Evolutionary conservation across 2,113 vertebrate species (phyloP).

Genomic region (Chloebia gouldiae): DNA sequence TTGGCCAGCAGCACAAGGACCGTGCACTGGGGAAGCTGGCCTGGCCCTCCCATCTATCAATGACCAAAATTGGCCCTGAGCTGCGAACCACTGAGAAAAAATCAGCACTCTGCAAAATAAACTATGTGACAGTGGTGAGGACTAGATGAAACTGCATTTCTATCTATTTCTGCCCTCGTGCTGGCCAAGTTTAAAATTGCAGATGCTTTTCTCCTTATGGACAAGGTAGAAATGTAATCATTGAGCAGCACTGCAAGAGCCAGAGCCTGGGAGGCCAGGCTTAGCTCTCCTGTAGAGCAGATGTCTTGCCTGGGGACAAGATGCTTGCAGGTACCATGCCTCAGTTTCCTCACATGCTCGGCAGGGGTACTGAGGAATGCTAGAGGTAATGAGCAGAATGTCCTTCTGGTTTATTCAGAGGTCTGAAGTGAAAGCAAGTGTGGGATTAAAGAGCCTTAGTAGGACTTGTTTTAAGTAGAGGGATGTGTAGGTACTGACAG

Average conservation of each 20-base stretch:
- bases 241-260: background rate
- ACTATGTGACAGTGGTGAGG: slow-evolving; percentile 2
- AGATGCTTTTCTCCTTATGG: slow-evolving; percentile 21
- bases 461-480: background rate
- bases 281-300: background rate
- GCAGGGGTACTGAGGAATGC: background rate
- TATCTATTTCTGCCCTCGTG: slow-evolving; percentile 15
- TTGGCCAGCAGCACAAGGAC: slow-evolving; percentile 33
- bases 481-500: background rate
- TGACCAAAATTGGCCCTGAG: slow-evolving; percentile 67
- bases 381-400: background rate
- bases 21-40: slow-evolving; percentile 31
- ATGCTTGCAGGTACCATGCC: background rate
- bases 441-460: background rate
- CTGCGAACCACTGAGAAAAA: background rate
- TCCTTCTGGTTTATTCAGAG: background rate
- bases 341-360: background rate
- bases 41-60: slow-evolving; percentile 33
- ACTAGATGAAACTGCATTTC: slow-evolving; percentile 32
- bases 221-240: background rate
- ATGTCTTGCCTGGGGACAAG: background rate
- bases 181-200: background rate
- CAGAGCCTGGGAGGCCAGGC: background rate
- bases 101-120: slow-evolving; percentile 49
- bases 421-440: background rate